Conservation (phyloP, 2,113 vertebrate genomes). For the Alligator mississippiensis region DNA sequence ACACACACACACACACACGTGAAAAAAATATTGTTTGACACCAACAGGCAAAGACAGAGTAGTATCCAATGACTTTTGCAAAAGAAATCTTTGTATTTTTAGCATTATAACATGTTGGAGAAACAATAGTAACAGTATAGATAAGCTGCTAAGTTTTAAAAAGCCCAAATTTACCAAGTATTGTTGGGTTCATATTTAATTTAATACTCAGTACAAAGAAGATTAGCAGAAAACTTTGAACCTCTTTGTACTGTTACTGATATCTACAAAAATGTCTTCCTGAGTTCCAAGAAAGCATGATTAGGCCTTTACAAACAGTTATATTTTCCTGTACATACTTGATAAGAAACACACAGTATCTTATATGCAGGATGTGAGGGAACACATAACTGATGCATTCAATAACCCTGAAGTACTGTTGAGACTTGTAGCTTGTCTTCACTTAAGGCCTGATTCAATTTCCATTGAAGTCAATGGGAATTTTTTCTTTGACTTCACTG, state of each 20-base stretch:
- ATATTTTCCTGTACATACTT: constrained; percentile 64
- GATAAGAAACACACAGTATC: constrained; percentile 69
- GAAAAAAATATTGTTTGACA: constrained; percentile 53
- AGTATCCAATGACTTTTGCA: neutral
- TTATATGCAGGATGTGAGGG: constrained; percentile 38
- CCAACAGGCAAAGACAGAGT: constrained; percentile 21
- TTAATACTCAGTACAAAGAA: neutral
- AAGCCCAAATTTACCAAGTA: neutral
- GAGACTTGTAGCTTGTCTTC: constrained; percentile 11
- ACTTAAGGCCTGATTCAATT: neutral
- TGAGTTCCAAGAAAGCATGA: constrained; percentile 11
- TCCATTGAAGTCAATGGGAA: constrained; percentile 27
- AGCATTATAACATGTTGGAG: constrained; percentile 34
- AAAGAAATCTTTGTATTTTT: constrained; percentile 42
- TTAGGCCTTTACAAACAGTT: constrained; percentile 64
- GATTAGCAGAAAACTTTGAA: neutral
- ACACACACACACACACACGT: too few relatives aligned
- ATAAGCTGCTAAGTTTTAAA: constrained; percentile 31
- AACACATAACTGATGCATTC: neutral
- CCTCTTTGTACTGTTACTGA: neutral
- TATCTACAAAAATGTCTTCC: constrained; percentile 33
- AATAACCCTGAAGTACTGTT: neutral
- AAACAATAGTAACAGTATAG: constrained; percentile 51
- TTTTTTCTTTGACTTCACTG: constrained; percentile 10
- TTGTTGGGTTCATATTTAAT: neutral